Evolutionary conservation across 2,113 vertebrate species (phyloP), one percentile per base, ranked within the genome.

Genomic region (Oxygymnocypris stewartii): DNA sequence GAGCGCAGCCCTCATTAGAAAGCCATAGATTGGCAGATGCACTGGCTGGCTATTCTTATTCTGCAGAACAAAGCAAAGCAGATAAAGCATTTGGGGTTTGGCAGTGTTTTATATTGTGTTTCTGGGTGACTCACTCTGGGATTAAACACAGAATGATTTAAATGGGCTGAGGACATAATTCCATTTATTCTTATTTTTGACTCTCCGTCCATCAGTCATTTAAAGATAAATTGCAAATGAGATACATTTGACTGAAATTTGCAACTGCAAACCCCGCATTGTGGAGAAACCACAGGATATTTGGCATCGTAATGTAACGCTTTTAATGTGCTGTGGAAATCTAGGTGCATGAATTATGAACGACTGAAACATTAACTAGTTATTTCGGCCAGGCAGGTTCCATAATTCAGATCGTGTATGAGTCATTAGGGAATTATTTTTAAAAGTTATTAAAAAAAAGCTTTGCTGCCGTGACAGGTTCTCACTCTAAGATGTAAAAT

Each of bases 371-470:
- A 74, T 87, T 69, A 87, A 81, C 57, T 31, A 63, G 78, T 67
- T 85, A 85, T 82, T 85, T 85, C 73, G 71, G 10, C 10, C 63
- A 79, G 71, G 28, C 80, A 77, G 78, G 79, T 87, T 87, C 73
- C 49, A 89, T 82, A 49, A 37, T 35, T 67, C 82, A 77, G 59
- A 51, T 16, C 20, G 28, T 74, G 82, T 73, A 69, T 89, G 71
- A 82, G 67, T 85, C 86, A 89, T 83, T 83, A 87, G 31, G 40
- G 42, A 67, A 51, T 87, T 79, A 82, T 89, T 84, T 74, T 10
- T 85, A 73, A 63, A 85, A 49, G 63, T 51, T 73, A 25, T 87
- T 73, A 57, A 74, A 71, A 73, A 74, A 73, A 74, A 78, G 80
- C 67, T 67, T 76, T 57, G 47, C 61, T 57, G 67, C 49, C 31